phyloP scores from a whole-genome alignment of 2,113 vertebrate genomes.

The Phaethornis superciliosus region DNA sequence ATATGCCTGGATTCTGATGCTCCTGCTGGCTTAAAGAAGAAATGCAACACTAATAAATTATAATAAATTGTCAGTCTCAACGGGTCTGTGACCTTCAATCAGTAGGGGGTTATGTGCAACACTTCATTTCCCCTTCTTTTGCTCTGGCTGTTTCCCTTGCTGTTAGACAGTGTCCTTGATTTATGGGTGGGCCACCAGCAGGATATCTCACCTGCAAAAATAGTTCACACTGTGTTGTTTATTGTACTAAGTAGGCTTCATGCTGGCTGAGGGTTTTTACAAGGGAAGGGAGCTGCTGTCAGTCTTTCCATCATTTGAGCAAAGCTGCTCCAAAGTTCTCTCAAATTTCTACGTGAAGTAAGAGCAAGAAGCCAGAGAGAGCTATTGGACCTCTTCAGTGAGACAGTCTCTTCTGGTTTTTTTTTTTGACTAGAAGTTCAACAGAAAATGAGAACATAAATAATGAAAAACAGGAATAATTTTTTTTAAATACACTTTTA shows the following conservation, averaged over 20 bases:
- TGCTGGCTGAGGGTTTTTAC: constrained; percentile 79
- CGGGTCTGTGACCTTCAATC: constrained; percentile 75
- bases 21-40: constrained; percentile 78
- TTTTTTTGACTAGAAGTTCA: constrained; percentile 4
- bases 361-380: constrained; percentile 3
- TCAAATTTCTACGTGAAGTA: constrained; percentile 68
- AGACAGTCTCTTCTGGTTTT: neutral
- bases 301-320: constrained; percentile 75
- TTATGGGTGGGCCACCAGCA: constrained; percentile 86
- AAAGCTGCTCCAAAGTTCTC: constrained; percentile 69
- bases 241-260: constrained; percentile 87
- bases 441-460: constrained; percentile 6
- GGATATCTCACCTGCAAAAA: constrained; percentile 90
- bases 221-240: constrained; percentile 83
- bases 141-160: constrained; percentile 65
- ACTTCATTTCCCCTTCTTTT: constrained; percentile 72
- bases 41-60: constrained; percentile 79
- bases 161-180: constrained; percentile 78
- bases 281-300: constrained; percentile 78
- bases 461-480: constrained; percentile 17
- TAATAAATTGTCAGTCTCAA: constrained; percentile 79
- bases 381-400: constrained; percentile 1
- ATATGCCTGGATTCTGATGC: constrained; percentile 66
- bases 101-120: constrained; percentile 73
- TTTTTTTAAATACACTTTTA: neutral